Conservation (phyloP, 2,113 vertebrate species). For the Chelonoidis abingdonii region DNA sequence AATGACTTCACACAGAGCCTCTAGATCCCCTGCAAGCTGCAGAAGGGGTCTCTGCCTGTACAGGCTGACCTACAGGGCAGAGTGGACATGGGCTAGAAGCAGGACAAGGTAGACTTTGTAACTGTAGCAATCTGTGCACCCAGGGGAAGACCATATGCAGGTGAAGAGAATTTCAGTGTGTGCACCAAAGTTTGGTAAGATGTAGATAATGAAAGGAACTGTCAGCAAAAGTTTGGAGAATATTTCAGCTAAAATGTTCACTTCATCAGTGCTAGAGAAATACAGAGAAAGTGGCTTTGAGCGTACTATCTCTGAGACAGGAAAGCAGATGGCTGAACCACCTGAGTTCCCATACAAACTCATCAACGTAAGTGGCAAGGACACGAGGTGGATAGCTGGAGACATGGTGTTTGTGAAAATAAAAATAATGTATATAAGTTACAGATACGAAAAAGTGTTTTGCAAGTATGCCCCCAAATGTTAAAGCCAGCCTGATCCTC, state of each 20-base stretch:
- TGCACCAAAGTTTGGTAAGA: not conserved
- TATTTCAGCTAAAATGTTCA: not conserved
- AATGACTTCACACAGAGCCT: too few species aligned
- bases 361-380: rapidly evolving
- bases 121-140: rapidly evolving
- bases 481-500: not conserved
- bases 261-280: not conserved
- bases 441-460: not conserved
- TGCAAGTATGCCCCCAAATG: not conserved
- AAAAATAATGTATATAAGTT: not conserved
- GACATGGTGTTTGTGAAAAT: not conserved
- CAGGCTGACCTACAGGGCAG: too few species aligned
- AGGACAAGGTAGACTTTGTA: not conserved
- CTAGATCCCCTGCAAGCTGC: too few species aligned
- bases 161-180: not conserved
- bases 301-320: not conserved
- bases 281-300: rapidly evolving
- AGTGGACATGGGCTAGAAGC: not conserved
- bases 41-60: too few species aligned
- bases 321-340: not conserved
- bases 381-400: not conserved
- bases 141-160: not conserved
- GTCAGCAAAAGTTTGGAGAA: not conserved
- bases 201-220: not conserved
- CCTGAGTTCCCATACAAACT: rapidly evolving